A percentile compares a stretch with the other conserved stretches of the same genome.
Evolutionary conservation across 2,113 vertebrate species (phyloP).

Genomic region (Hyperopisus bebe): DNA sequence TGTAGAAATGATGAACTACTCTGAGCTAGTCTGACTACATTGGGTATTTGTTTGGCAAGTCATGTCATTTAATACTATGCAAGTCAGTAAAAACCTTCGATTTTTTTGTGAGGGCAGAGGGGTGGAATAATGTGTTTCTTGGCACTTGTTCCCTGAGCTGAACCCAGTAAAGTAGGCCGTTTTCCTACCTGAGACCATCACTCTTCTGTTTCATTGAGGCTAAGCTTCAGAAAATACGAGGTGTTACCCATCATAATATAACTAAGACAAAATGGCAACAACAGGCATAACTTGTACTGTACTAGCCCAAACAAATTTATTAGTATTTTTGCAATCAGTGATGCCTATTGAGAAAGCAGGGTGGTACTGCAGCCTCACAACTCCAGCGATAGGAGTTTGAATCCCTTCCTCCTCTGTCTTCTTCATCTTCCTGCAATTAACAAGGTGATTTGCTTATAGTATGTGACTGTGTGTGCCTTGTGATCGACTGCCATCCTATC

Average conservation of each 20-base stretch:
- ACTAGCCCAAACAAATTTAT: background rate
- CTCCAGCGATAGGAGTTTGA: background rate
- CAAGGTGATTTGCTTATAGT: background rate
- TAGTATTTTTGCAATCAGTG: too few relatives aligned
- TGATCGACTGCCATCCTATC: background rate
- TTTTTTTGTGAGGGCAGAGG: too few relatives aligned
- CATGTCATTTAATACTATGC: too few relatives aligned
- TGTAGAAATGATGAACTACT: background rate
- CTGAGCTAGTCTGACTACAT: background rate
- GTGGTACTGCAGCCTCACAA: background rate
- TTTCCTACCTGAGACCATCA: background rate
- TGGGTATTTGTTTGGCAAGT: background rate
- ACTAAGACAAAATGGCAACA: background rate
- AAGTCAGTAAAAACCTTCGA: too few relatives aligned
- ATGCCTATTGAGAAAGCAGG: too few relatives aligned
- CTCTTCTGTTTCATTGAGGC: background rate
- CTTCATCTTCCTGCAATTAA: background rate
- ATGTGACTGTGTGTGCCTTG: background rate
- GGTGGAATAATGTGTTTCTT: too few relatives aligned
- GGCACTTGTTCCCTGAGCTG: too few relatives aligned
- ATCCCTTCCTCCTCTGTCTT: background rate
- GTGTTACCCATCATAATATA: background rate
- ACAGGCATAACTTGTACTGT: background rate
- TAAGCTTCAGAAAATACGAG: background rate
- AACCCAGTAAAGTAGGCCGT: background rate